Evolutionary conservation across 1,140 invertebrate genomes (phyloP), one percentile per base, ranked within the genome.

Genomic region (Carcinoscorpius rotundicauda): DNA sequence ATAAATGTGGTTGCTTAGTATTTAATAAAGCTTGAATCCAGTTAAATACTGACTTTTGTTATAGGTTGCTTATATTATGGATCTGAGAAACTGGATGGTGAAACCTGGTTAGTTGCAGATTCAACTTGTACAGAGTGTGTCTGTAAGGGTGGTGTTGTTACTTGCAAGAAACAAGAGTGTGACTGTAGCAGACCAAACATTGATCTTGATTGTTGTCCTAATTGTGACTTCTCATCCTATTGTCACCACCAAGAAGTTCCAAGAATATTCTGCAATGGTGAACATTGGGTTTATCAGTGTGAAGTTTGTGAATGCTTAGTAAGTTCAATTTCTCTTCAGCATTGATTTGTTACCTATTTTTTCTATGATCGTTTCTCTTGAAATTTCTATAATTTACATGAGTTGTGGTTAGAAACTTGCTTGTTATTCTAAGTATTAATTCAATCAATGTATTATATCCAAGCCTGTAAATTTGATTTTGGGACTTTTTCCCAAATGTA

Each of bases 61-160:
- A 10, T 68, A 84, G 83, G 79, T 75, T 87, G 86, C 72, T 80
- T 84, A 72, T 82, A 82, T 69, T 81, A 84, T 69, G 80, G 78
- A 10, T 73, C 72, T 51, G 83, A 85, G 72, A 74, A 85, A 9
- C 73, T 70, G 4, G 80, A 85, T 71, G 83, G 83, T 3, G 79
- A 79, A 9, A 79, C 70, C 11, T 78, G 61, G 74, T 29, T 29
- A 29, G 29, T 29, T 29, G 29, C 29, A 29, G 29, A 29, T 29
- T 75, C 77, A 4, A 81, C 81, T 4, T 71, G 70, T 61, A 63
- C 63, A 9, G 61, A 55, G 52, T 71, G 70, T 66, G 60, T 51
- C 52, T 71, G 70, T 63, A 50, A 29, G 5, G 52, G 64, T 51
- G 70, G 70, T 49, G 66, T 70, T 53, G 66, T 68, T 10, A 55